Evolutionary conservation across 2,888 invertebrate genomes (phyloP), one percentile per base, ranked within the genome.

Genomic region (Brachycybe producta): DNA sequence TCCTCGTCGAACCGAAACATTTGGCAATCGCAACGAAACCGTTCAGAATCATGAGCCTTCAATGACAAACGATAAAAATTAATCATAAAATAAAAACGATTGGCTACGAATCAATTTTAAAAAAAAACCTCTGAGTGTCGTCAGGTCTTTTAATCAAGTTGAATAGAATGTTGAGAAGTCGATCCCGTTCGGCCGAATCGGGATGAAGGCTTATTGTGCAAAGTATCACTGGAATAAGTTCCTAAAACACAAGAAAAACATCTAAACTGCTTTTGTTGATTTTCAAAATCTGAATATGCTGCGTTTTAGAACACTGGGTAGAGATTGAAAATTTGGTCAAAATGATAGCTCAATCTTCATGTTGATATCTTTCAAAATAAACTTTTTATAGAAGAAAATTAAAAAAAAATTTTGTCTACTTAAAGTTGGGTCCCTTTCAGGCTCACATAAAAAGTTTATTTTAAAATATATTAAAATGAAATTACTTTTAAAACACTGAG

Each of bases 71-170:
- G 15, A 26, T 50, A 13, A 24, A 2, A 35, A 15, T 21, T 48
- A 7, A 36, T 5, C 13, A 24, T 7, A 24, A 21, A n/a, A 27
- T 1, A 8, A 41, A 40, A 30, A 8, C 8, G 5, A 19, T 13
- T 26, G 28, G 28, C 28, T 28, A 21, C 17, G 28, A 11, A n/a
- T 13, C 3, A 4, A 30, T 19, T n/a, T 17, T 13, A 49, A 11
- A n/a, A n/a, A n/a, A n/a, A 11, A 69, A 71, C 61, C 82, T 69
- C 63, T 82, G 81, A 27, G 75, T 74, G 53, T 75, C 75, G 45
- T 77, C 75, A 1, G 82, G 82, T 57, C 76, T 73, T 60, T 82
- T 82, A 59, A 80, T 80, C 47, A 82, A 66, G 65, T 79, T 80
- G 59, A 82, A 80, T 35, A 82, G 65, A 47, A 78, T 71, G 56